Conservation (phyloP, 2,113 vertebrate genomes). For the Onychorhynchus coronatus region DNA sequence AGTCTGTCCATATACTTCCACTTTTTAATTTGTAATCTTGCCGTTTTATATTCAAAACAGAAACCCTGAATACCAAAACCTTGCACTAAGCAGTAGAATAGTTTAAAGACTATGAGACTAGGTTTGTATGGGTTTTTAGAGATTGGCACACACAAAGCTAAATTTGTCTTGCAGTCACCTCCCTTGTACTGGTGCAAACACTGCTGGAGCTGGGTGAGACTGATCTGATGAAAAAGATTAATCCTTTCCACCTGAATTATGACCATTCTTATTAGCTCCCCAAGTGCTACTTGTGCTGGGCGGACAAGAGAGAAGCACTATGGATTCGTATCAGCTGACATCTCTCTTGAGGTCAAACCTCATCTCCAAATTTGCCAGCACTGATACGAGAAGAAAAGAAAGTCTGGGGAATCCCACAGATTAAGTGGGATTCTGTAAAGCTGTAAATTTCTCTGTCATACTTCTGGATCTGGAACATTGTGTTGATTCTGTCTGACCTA, state of each 20-base stretch:
- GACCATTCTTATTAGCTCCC: neutral
- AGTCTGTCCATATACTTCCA: neutral
- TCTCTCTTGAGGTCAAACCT: neutral
- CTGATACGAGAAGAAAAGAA: neutral
- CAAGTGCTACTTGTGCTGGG: neutral
- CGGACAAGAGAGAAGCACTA: neutral
- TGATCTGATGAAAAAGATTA: neutral
- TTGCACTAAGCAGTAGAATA: neutral
- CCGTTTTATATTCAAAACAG: neutral
- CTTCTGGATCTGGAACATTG: neutral
- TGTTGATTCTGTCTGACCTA: neutral
- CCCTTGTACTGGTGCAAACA: neutral
- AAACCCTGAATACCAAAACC: neutral
- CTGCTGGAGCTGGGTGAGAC: neutral
- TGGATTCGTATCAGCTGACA: neutral
- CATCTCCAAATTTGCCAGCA: neutral
- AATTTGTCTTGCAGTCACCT: neutral
- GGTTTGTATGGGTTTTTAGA: neutral
- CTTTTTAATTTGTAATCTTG: neutral
- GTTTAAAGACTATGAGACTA: neutral
- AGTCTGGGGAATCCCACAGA: neutral
- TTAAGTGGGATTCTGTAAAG: neutral
- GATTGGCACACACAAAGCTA: neutral
- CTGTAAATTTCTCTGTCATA: neutral
- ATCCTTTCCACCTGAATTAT: neutral